Conservation (phyloP, 37 sponge, comb jelly and placozoan species). For the Ephydatia muelleri region DNA sequence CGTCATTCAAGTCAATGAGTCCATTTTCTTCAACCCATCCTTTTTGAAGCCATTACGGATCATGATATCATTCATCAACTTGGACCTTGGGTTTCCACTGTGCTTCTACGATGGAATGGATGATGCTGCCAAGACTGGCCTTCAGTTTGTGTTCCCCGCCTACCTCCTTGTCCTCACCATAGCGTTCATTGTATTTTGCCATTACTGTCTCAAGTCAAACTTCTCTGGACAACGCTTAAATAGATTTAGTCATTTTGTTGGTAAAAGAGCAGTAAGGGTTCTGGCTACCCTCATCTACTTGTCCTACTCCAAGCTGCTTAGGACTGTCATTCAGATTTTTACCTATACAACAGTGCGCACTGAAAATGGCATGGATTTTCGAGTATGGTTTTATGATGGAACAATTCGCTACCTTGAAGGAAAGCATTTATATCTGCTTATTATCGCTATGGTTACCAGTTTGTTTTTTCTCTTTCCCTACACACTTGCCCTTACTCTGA, state of each 20-base stretch:
- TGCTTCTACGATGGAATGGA: too few species aligned
- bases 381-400: slow-evolving; percentile 26
- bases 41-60: too few species aligned
- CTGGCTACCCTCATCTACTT: slow-evolving; percentile 46
- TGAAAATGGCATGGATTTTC: not conserved
- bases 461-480: slow-evolving; percentile 4
- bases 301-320: slow-evolving; percentile 24
- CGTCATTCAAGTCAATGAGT: slow-evolving; percentile 11
- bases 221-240: too few species aligned
- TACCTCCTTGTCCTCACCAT: too few species aligned
- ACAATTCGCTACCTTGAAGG: slow-evolving; percentile 19
- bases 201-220: too few species aligned
- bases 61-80: too few species aligned
- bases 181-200: too few species aligned
- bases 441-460: slow-evolving; percentile 2
- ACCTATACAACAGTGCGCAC: not conserved
- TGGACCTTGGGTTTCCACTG: too few species aligned
- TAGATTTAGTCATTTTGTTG: not conserved
- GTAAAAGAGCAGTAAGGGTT: slow-evolving; percentile 23
- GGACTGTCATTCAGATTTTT: slow-evolving; percentile 7
- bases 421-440: slow-evolving; percentile 30
- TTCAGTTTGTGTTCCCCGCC: too few species aligned
- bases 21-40: slow-evolving; percentile 5
- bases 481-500: slow-evolving; percentile 8
- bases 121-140: too few species aligned